Evolutionary conservation across 2,888 invertebrate species (phyloP), one percentile per base, ranked within the genome.

Genomic region (Drosophila kanekoi): DNA sequence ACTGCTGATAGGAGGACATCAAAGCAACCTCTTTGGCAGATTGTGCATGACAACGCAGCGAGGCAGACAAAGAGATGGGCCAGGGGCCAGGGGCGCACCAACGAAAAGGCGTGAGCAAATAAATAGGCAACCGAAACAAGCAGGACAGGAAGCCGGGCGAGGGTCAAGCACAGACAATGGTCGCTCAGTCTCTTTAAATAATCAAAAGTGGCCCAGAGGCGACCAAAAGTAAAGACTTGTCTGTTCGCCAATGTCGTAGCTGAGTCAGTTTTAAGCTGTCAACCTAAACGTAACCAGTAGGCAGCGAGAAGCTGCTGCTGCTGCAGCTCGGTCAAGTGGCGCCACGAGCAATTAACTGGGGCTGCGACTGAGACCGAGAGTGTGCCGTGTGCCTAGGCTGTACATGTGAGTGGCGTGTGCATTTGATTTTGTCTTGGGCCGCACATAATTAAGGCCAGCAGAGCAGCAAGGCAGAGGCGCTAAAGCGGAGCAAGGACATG

Each of bases 371-470:
- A 40, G 14, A 41, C 37, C 35, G 56, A 40, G 32, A 4, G 35
- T 37, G 28, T 28, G 23, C 4, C 20, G 1, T 20, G 23, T 23
- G 23, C 28, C 28, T 28, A 28, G 28, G 28, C 40, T 65, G 77
- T 68, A 56, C 60, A 68, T 69, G 69, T 70, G 78, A 65, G 78
- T 65, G 66, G 57, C 62, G 61, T 59, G 70, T 85, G 78, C 72
- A 77, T 71, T 61, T 68, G 77, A 71, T 72, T 72, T 81, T 78
- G 77, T 73, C 86, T 86, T 77, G 80, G 68, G 80, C 86, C 72
- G 77, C 72, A 84, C 77, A 88, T 88, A 84, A 84, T 84, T 84
- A 84, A 82, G 89, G 89, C 65, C 87, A 88, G 60, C 76, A 72
- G 41, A 10, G 41, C 41, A 14, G 71, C 52, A 32, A 16, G 70